Base-by-base conservation (phyloP, 2,797 vertebrate species). In the Euthynnus affinis region DNA sequence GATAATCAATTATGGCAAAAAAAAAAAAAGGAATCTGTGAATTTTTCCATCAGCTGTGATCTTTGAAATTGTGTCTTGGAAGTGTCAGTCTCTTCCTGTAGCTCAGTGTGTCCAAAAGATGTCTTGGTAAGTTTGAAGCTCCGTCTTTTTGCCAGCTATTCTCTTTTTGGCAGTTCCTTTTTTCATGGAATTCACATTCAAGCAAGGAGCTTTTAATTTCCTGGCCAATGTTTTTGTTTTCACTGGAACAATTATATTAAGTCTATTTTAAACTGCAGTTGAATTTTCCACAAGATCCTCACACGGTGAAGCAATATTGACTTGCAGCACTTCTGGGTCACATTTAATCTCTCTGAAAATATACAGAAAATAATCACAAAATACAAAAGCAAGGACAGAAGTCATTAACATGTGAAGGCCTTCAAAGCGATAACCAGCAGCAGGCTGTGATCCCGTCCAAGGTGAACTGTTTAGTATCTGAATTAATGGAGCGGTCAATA, bases 221-320 rank as follows among this genome's bases (percentile, higher is more conserved):
- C 67, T 37, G 8, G 14, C 32, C 49, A 69, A 37, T 76, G 76
- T 84, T 87, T 87, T 76, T 78, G 62, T 84, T 84, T 74, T 64
- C 52, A 78, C 71, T 81, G 74, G 65, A 84, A 59, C 56, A 51
- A 52, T 72, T 76, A 53, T 65, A 56, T 65, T 14, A 59, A 62
- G 29, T 61, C 44, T 66, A 59, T 79, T 84, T 78, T 58, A 72
- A 83, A 77, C 40, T 56, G 52, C 57, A 25, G 74, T 74, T 62
- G 20, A 1, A 49, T 69, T 81, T 76, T 85, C 80, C 84, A 80
- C 52, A 51, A 23, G 23, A 60, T 74, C 70, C 65, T 72, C 73
- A 29, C 42, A 25, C 10, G 0, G 44, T 46, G 37, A 57, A 42
- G 64, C 46, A 56, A n/a, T 63, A 56, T 71, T 25, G 71, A 71